Evolutionary conservation across 2,113 vertebrate genomes (phyloP), one percentile per base, ranked within the genome.

Genomic region (Notarius quadriscutis): DNA sequence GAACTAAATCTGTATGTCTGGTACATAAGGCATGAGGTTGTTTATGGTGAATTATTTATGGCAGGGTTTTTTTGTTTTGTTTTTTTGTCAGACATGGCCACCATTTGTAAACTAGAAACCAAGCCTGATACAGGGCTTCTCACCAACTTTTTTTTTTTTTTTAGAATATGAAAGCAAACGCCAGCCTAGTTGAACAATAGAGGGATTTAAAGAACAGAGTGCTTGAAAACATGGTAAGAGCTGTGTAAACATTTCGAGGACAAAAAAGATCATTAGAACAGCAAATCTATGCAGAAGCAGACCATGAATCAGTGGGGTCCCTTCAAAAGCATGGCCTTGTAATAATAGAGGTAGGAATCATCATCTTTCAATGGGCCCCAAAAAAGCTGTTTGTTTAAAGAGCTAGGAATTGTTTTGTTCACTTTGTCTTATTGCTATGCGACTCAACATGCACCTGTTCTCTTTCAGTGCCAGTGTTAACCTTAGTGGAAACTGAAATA

Each of bases 131-230:
- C 6, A 58, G 12, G n/a, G 34, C 25, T 51, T 48, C 41, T 63
- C 82, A 15, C 12, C 50, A 55, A 87, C 57, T 12, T 51, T 34
- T 78, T 41, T 34, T 34, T 34, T 2, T 41, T 41, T 41, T 87
- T 55, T 69, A 51, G n/a, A 78, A 60, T 58, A 55, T 92, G 88
- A 93, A 93, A 90, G 90, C 72, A 88, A 79, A 87, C 83, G 91
- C 89, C 55, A 62, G 89, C 77, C 77, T 85, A 91, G 91, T 92
- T 6, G 12, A 74, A 94, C 91, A 93, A 93, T 92, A 74, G 90
- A 87, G 58, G 90, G 92, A 84, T 93, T 93, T 91, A 89, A 81
- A 84, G 77, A 77, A 34, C 51, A 0, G 48, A 87, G 69, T 67
- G 9, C 9, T 77, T 63, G 79, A 80, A 92, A 91, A 83, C 91